Evolutionary conservation across 1,140 invertebrate genomes (phyloP), one percentile per base, ranked within the genome.

Genomic region (Nomia melanderi): DNA sequence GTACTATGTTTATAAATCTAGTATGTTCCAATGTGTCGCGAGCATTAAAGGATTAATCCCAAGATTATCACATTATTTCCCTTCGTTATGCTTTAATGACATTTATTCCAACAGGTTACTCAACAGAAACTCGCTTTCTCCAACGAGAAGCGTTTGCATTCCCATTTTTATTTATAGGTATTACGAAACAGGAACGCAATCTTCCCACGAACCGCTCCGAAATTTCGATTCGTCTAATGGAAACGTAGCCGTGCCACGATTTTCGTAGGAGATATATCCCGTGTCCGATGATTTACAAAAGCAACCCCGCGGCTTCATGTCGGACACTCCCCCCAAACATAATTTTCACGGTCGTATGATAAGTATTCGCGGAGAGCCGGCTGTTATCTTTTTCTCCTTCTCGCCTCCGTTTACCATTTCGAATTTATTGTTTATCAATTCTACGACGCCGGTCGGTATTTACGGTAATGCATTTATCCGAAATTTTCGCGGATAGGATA

Each of bases 351-450:
- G 8, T 14, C 25, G 36, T 12, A 2, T 41, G 25, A 73, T 73
- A 73, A 73, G 65, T 73, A 54, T 54, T 65, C 60, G 1, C 9
- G 1, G 4, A 20, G 7, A 12, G 47, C 50, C 23, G 5, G 17
- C 33, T 29, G 41, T 65, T 77, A 71, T 29, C n/a, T 29, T 31
- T 36, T 20, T 27, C 14, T 25, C 33, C 12, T 60, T 72, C n/a
- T 56, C n/a, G 27, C 8, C 17, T 27, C 12, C 71, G 12, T 12
- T 20, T n/a, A 41, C 17, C 60, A 17, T 0, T 54, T 31, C 27
- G 12, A 0, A 64, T 65, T 73, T 73, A 65, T 62, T 72, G 60
- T 39, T 25, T 73, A 73, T 54, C 47, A 64, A 73, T 73, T 73
- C 59, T 5, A 31, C 54, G n/a, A 36, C 17, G 31, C 50, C 71